Conservation (phyloP, 2,888 invertebrate species). For the Frankliniella intonsa region DNA sequence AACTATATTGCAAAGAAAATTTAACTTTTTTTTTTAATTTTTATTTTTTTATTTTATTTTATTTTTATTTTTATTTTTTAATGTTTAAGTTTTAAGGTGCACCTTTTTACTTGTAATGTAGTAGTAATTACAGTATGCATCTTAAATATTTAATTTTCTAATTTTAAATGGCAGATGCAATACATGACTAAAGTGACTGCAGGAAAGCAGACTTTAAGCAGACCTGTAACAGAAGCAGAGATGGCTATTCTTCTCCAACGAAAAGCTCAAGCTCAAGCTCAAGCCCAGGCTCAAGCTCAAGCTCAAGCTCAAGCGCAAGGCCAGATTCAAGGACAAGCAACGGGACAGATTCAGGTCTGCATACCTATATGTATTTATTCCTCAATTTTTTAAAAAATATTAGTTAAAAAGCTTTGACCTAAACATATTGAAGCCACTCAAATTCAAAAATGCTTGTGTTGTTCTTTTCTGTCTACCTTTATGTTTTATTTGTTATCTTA, state of each 20-base stretch:
- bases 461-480: neutral
- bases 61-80: neutral
- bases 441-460: neutral
- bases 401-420: neutral
- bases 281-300: slow-evolving; percentile 47
- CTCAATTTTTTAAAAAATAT: neutral
- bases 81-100: neutral
- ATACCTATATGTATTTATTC: neutral
- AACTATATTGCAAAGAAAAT: no score
- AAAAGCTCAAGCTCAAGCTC: slow-evolving; percentile 43
- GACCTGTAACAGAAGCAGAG: slow-evolving; percentile 54
- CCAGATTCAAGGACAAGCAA: neutral
- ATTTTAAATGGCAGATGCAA: neutral
- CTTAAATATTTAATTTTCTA: neutral
- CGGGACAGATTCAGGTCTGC: neutral
- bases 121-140: no score
- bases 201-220: slow-evolving; percentile 49
- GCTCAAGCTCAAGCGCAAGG: slow-evolving; percentile 39
- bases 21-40: neutral
- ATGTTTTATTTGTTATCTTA: neutral
- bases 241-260: slow-evolving; percentile 55
- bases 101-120: no score
- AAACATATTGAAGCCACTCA: neutral
- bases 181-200: slow-evolving; percentile 34
- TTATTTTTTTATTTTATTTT: neutral